Percentiles rank a stretch among this genome's conserved stretches.
Conservation (phyloP, 2,113 vertebrate species). For the Lampris megalopsis region DNA sequence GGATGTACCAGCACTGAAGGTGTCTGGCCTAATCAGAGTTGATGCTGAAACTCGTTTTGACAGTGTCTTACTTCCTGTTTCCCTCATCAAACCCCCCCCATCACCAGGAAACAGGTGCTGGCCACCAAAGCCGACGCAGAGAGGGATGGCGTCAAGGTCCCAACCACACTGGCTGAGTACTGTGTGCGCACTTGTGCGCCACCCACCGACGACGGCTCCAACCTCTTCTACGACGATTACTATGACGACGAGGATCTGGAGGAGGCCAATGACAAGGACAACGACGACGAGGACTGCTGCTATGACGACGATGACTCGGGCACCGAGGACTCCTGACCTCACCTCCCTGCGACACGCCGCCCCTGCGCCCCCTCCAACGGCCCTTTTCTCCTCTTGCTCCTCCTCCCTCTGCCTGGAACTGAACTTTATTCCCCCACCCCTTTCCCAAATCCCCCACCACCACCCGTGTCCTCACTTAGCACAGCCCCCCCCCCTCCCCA, state of each 20-base stretch:
- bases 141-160: constrained; percentile 93
- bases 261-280: constrained; percentile 81
- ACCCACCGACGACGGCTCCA: constrained; percentile 89
- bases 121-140: constrained; percentile 93
- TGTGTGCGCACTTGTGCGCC: constrained; percentile 93
- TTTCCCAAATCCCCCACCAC: constrained; percentile 11
- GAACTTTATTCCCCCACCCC: constrained; percentile 49
- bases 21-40: background rate
- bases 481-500: constrained; percentile 31
- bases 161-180: constrained; percentile 94
- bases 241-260: constrained; percentile 91
- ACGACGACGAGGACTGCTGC: constrained; percentile 85
- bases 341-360: background rate
- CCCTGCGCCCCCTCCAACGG: background rate
- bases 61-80: background rate
- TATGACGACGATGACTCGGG: constrained; percentile 92
- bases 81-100: rapidly evolving
- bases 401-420: constrained; percentile 33
- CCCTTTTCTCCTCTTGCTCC: background rate
- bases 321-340: constrained; percentile 91
- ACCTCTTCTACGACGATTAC: constrained; percentile 95
- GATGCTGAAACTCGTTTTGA: background rate
- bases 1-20: rapidly evolving
- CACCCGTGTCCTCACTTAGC: constrained; percentile 37
- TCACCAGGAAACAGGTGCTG: constrained; percentile 91